These are phyloP conservation scores for Collichthys lucidus DNA, from an alignment of 2,113 vertebrate species.

Conservation along the genomic window DNA sequence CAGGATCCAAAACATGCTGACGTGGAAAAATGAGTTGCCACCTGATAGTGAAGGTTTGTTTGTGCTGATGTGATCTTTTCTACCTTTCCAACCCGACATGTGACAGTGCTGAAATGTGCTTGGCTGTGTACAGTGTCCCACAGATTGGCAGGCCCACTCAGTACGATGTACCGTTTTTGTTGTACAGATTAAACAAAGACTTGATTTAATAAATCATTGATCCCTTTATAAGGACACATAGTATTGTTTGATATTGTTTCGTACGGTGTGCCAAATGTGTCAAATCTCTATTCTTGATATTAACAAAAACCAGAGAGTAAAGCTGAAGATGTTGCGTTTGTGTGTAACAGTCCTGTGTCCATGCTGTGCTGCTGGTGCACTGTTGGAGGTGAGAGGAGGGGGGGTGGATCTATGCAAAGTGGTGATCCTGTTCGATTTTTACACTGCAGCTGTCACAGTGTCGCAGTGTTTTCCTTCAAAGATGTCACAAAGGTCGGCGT, in stretches of 20 bases:
- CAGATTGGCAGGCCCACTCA: constrained; percentile 24
- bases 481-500: constrained; percentile 21
- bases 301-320: constrained; percentile 11
- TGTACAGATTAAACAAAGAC: constrained; percentile 62
- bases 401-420: constrained; percentile 70
- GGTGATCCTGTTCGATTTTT: constrained; percentile 1
- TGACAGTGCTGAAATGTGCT: constrained; percentile 51
- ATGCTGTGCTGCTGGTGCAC: constrained; percentile 11
- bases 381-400: not conserved
- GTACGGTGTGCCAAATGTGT: constrained; percentile 47
- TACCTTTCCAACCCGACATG: constrained; percentile 55
- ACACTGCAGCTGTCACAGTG: constrained; percentile 20
- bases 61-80: constrained; percentile 56
- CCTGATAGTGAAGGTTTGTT: not conserved
- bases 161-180: constrained; percentile 48
- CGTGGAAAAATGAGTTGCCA: not conserved
- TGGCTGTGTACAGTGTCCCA: constrained; percentile 21
- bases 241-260: constrained; percentile 69
- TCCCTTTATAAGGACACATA: constrained; percentile 73
- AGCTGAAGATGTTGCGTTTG: constrained; percentile 16
- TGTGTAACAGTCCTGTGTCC: constrained; percentile 26
- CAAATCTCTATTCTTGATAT: constrained; percentile 69
- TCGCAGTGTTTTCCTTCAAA: constrained; percentile 27
- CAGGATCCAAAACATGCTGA: constrained; percentile 6
- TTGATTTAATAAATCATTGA: constrained; percentile 69